A percentile compares a stretch with the other conserved stretches of the same genome.
phyloP scores from a whole-genome alignment of 2,113 vertebrate genomes.

The Etheostoma cragini region DNA sequence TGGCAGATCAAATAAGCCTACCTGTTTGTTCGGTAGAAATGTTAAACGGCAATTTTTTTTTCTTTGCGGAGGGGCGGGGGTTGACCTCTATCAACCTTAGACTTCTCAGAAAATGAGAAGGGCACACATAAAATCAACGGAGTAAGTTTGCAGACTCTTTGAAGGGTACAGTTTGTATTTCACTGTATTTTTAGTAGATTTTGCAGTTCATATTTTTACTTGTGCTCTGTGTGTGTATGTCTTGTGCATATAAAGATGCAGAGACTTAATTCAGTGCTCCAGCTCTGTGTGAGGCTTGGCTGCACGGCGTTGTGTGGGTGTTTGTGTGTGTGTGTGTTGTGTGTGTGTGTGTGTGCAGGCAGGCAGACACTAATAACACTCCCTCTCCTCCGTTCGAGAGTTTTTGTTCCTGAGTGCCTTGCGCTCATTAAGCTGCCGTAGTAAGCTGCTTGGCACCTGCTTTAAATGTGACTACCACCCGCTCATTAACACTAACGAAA shows the following conservation, averaged over 20 bases:
- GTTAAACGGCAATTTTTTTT: slow-evolving; percentile 7
- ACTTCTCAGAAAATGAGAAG: slow-evolving; percentile 30
- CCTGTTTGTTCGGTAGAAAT: slow-evolving; percentile 35
- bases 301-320: slow-evolving; percentile 34
- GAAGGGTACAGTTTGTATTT: slow-evolving; percentile 8
- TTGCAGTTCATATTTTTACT: slow-evolving; percentile 1
- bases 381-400: slow-evolving; percentile 69
- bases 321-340: slow-evolving; percentile 5
- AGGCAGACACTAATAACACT: slow-evolving; percentile 73
- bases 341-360: slow-evolving; percentile 25
- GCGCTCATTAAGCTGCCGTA: slow-evolving; percentile 82
- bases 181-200: slow-evolving; percentile 18
- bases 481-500: slow-evolving; percentile 83
- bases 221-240: neutral
- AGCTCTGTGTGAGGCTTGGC: slow-evolving; percentile 33
- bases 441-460: slow-evolving; percentile 83
- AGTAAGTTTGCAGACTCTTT: slow-evolving; percentile 13
- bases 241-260: slow-evolving; percentile 28
- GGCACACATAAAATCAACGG: slow-evolving; percentile 17
- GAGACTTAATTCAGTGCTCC: slow-evolving; percentile 12
- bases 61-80: neutral
- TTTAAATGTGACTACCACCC: slow-evolving; percentile 77
- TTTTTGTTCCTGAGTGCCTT: slow-evolving; percentile 73
- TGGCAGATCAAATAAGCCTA: slow-evolving; percentile 67
- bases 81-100: slow-evolving; percentile 47